Base-by-base conservation (phyloP, 2,888 invertebrate genomes). In the Nemurella pictetii region DNA sequence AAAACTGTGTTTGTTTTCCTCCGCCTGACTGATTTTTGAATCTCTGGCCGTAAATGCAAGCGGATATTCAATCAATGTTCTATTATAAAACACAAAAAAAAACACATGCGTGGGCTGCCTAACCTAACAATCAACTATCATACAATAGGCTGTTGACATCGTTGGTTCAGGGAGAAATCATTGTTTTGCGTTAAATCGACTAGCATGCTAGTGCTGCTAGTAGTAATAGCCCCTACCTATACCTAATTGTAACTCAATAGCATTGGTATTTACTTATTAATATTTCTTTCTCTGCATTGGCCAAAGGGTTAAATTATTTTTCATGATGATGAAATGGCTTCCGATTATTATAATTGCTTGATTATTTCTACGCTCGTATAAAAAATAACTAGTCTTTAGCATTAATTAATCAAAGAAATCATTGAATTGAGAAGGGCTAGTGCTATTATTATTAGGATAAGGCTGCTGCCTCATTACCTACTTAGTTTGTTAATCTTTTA, bases 341-440 rank as follows among this genome's bases (percentile, higher is more conserved):
- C 86, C 85, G 35, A 81, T 85, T 82, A 80, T 85, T 36, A 81
- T 81, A 82, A 84, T 85, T 84, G 85, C 85, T 85, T 85, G 78
- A 84, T 84, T 78, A 78, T 29, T 85, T 86, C 80, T 85, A 82
- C 75, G 86, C 86, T 81, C 84, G 83, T 77, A 83, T 83, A 84
- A 86, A 84, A 84, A 84, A 85, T 85, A 80, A 86, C 85, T 85
- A 85, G 85, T 85, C 85, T 85, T 85, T 86, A 85, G 85, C 84
- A 81, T 85, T 84, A 85, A 85, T 85, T 85, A 80, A 82, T 84
- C 74, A 80, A 84, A 73, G 36, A 72, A 82, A 72, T 35, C n/a
- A 81, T 26, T 55, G 36, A 30, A 78, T 78, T 78, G 30, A 82
- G 28, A 72, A 72, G 27, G 82, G 27, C 28, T 26, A 29, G 82